Evolutionary conservation across 1,140 invertebrate genomes (phyloP), one percentile per base, ranked within the genome.

Genomic region (Drepana arcuata): DNA sequence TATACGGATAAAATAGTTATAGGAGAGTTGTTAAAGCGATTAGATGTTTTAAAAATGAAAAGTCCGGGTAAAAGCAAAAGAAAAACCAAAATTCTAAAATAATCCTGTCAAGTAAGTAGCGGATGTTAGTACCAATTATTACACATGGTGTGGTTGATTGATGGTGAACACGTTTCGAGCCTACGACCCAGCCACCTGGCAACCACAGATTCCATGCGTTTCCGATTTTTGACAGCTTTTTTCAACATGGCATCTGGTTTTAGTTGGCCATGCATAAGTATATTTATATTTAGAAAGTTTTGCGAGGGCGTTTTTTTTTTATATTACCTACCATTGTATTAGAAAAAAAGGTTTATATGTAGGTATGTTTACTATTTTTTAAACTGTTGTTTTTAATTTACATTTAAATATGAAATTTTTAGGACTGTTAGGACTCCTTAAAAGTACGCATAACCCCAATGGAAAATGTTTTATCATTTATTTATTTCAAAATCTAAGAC

Each of bases 121-220:
- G n/a, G n/a, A n/a, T n/a, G n/a, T n/a, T n/a, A n/a, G n/a, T n/a
- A n/a, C n/a, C n/a, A n/a, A n/a, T n/a, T n/a, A n/a, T n/a, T n/a
- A n/a, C n/a, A n/a, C n/a, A n/a, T n/a, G n/a, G n/a, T 41, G 40
- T 30, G 18, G 16, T 24, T 38, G 36, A 38, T 38, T 30, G 36
- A 38, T 38, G 27, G 16, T 16, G 12, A 38, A 16, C 36, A 38
- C 28, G 31, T 38, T 38, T 38, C 2, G 36, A 14, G 13, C 41
- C 32, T 15, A 41, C 42, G 59, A 63, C 56, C 63, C 63, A 59
- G 56, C 31, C 9, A 13, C 26, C n/a, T n/a, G n/a, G n/a, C 11
- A 32, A 44, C 25, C 34, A 33, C 39, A 46, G 35, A 53, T 34
- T 52, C 33, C 7, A 30, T 28, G 26, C 30, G 44, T 58, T 61